Base-by-base conservation (phyloP, 1,140 invertebrate genomes). In the Anoplolepis gracilipes region DNA sequence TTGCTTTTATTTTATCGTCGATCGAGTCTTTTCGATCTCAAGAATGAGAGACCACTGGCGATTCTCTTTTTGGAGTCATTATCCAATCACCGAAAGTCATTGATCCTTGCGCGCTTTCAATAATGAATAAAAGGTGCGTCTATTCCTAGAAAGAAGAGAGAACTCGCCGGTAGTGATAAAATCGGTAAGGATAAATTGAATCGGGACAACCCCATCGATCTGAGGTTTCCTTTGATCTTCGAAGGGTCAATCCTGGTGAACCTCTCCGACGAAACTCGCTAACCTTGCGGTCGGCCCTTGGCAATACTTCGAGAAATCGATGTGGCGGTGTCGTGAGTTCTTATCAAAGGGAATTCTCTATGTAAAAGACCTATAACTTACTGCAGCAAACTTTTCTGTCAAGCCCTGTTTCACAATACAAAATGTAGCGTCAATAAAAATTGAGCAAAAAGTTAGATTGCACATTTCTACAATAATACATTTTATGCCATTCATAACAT, bases 151-250 rank as follows among this genome's bases (percentile, higher is more conserved):
- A 84, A 82, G 79, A 89, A 85, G 72, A 75, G 67, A 46, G 13
- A 72, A 69, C 22, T 55, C 4, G 64, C 2, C 57, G 70, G 64
- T 82, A 61, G 65, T 77, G 88, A 90, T 90, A 90, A 90, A 90
- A 90, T 90, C 89, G 76, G 82, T 59, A 70, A 79, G 84, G 75
- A 90, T 92, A 93, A 92, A 93, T 92, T 92, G 91, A 93, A 93
- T 92, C 88, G 90, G 84, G 86, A 88, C 89, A 90, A 89, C 85
- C 86, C 88, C 73, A 91, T 93, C 91, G 92, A 92, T 93, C 91
- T 87, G 82, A 70, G 49, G 75, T 30, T 69, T 86, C 87, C 91
- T 93, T 93, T 93, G 92, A 93, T 93, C 89, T 92, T 92, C 70
- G 85, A 92, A 90, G 92, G 91, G 86, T 90, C 88, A 85, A 90